Evolutionary conservation across 2,888 invertebrate genomes (phyloP), one percentile per base, ranked within the genome.

Genomic region (Drosophila picticornis): DNA sequence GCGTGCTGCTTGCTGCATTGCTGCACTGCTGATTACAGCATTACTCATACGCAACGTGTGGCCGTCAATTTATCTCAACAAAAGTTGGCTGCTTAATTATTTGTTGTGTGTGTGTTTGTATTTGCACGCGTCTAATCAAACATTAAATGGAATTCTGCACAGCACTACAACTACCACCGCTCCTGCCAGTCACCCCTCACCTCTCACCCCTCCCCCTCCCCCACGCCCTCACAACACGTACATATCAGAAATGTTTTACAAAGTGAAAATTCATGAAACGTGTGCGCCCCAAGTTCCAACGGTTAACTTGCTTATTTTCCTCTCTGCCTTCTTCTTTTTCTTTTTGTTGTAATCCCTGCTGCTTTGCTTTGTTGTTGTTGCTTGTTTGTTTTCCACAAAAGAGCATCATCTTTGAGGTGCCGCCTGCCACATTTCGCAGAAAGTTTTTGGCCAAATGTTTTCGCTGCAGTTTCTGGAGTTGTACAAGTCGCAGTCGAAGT

Each of bases 221-320:
- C 29, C 10, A 13, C 7, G n/a, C 59, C 51, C 50, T 48, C 27
- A 25, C 32, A 68, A 51, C 83, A 82, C 90, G 85, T 90, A 88
- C 88, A 75, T 77, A 89, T 86, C 87, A 80, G 78, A 89, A 88
- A 86, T 90, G 90, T 86, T 90, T 89, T 86, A 90, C 85, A 90
- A 86, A 86, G 85, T 86, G 85, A 89, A 86, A 86, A 86, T 81
- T 90, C 88, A 83, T 80, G 85, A 83, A 83, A 86, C 85, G 85
- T 86, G 85, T 86, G 88, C 80, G 68, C 72, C 59, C 59, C 62
- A 50, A 72, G 76, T 86, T 81, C 69, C 55, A 69, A 50, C 71
- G 73, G 80, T 84, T 81, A 83, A 83, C 87, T 86, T 83, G 72
- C 81, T 78, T 86, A 71, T 75, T 74, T 68, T 60, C 43, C 67